A percentile compares a stretch with the other conserved stretches of the same genome.
Evolutionary conservation across 2,888 invertebrate genomes (phyloP).

Genomic region (Morpho deidamia): DNA sequence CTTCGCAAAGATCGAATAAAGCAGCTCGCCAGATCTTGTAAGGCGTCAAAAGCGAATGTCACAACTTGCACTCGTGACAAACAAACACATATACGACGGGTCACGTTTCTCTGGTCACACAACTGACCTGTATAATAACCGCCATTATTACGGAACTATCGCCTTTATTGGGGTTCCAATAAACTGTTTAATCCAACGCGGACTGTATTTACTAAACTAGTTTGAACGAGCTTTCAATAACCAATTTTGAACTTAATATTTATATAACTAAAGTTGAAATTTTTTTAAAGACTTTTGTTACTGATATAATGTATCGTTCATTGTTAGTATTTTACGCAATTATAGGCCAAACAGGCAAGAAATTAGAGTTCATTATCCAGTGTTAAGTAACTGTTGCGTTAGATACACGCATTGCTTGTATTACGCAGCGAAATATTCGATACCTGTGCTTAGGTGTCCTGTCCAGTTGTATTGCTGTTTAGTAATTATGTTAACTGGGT

Average conservation of each 20-base stretch:
- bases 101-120: constrained; percentile 20
- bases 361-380: constrained; percentile 20
- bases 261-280: neutral
- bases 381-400: constrained; percentile 18
- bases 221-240: neutral
- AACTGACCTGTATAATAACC: constrained; percentile 12
- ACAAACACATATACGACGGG: constrained; percentile 14
- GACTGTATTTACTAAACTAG: neutral
- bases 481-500: constrained; percentile 20
- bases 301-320: constrained; percentile 16
- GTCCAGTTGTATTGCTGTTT: constrained; percentile 15
- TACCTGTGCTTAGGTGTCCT: constrained; percentile 20
- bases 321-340: constrained; percentile 21
- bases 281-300: neutral
- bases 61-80: constrained; percentile 15
- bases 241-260: neutral
- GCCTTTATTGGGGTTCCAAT: neutral
- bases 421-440: constrained; percentile 22
- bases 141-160: neutral
- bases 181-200: neutral
- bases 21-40: neutral
- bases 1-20: no score
- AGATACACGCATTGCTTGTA: constrained; percentile 9
- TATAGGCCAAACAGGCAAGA: constrained; percentile 19
- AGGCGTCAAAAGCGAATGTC: constrained; percentile 7